Percentiles rank a stretch among this genome's conserved stretches.
Conservation (phyloP, 2,888 invertebrate genomes). For the Cactoblastis cactorum region DNA sequence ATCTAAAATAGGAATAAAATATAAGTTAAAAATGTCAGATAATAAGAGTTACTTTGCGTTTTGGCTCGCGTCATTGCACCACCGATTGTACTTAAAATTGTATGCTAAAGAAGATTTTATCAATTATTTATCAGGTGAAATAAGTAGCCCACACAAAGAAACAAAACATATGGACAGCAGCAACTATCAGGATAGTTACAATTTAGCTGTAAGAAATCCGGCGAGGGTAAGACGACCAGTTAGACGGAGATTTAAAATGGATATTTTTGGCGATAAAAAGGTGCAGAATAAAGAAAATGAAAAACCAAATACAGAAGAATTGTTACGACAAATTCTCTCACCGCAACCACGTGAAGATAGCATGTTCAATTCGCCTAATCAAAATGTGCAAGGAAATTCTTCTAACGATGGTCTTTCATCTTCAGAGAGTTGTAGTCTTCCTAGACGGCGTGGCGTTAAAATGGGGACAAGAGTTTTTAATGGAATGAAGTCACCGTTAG, state of each 20-base stretch:
- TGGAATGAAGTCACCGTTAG: conserved; percentile 47
- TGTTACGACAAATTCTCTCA: conserved; percentile 58
- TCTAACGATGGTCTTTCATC: conserved; percentile 72
- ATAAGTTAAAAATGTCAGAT: conserved; percentile 86
- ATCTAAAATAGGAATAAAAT: conserved; percentile 81
- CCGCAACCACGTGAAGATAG: conserved; percentile 53
- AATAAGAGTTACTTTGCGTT: conserved; percentile 88
- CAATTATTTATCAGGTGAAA: conserved; percentile 80
- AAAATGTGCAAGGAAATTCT: conserved; percentile 50
- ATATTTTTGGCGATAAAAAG: conserved; percentile 72
- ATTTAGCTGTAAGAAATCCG: conserved; percentile 71
- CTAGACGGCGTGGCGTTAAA: conserved; percentile 83
- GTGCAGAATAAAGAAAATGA: conserved; percentile 85
- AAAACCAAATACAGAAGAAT: conserved; percentile 75
- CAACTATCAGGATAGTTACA: conserved; percentile 74
- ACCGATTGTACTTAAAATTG: conserved; percentile 86
- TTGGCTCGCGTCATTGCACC: conserved; percentile 87
- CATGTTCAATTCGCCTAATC: conserved; percentile 32
- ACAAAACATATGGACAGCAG: conserved; percentile 58
- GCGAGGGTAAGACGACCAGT: conserved; percentile 58
- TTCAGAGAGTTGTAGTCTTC: conserved; percentile 70
- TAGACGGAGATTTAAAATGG: conserved; percentile 75
- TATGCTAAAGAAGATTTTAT: conserved; percentile 85
- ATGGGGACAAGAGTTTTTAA: conserved; percentile 86
- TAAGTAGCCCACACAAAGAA: conserved; percentile 68